These are phyloP conservation scores for Phortica magna DNA, from an alignment of 2,888 invertebrate species.

Conservation along the genomic window DNA sequence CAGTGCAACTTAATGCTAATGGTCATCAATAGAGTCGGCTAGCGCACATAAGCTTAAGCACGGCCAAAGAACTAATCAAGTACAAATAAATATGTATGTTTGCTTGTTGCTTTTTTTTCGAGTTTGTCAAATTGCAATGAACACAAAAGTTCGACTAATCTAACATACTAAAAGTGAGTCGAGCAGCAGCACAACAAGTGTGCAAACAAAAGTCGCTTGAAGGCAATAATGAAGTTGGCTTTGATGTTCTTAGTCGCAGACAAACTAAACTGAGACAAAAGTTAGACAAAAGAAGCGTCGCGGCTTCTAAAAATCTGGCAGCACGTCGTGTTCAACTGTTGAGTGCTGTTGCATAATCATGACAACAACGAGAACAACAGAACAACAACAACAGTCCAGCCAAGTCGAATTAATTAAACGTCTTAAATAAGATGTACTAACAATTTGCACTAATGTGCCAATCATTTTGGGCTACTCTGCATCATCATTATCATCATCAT, in stretches of 20 bases:
- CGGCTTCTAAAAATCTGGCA: background rate
- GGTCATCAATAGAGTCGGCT: background rate
- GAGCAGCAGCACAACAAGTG: background rate
- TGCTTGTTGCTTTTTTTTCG: background rate
- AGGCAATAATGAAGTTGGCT: too few species aligned
- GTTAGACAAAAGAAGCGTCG: too few species aligned
- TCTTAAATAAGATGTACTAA: constrained; percentile 70
- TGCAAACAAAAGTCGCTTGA: background rate
- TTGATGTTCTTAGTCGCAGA: too few species aligned
- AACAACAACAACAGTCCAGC: background rate
- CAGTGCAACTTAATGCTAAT: background rate
- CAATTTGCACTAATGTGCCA: constrained; percentile 68
- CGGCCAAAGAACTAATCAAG: background rate
- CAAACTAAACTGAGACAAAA: too few species aligned
- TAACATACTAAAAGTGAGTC: background rate
- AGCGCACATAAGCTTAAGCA: background rate
- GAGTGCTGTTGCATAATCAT: constrained; percentile 12
- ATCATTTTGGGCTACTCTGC: constrained; percentile 49
- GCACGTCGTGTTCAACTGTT: background rate
- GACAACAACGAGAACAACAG: background rate
- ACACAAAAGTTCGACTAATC: constrained; percentile 16
- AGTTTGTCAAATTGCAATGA: constrained; percentile 19
- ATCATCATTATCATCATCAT: constrained; percentile 48
- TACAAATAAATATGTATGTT: background rate
- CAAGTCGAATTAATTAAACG: constrained; percentile 57